Base-by-base conservation (phyloP, 2,797 vertebrate genomes). In the Schizopygopsis malacanthus region DNA sequence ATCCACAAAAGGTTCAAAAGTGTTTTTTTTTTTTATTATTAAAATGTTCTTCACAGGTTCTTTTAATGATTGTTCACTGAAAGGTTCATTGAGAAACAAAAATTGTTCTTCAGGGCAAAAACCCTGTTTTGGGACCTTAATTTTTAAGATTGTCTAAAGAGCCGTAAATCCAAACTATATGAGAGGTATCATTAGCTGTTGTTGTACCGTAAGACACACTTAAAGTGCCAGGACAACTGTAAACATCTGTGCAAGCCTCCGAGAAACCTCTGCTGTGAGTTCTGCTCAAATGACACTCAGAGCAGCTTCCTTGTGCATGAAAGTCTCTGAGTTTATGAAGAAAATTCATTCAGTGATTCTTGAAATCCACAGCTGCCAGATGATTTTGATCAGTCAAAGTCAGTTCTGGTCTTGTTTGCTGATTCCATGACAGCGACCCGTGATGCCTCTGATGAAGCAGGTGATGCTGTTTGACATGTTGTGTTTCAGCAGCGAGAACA, bases 381-480 rank as follows among this genome's bases (percentile, higher is more conserved):
- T 22, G 52, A 61, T 63, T n/a, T 79, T 10, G 63, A 7, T 79
- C 77, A 43, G 39, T 56, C 18, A 11, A 3, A 75, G 25, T 52
- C 47, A 13, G 73, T 54, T 22, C 45, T 75, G 67, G 56, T 61
- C 70, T 84, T 83, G 87, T 82, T 47, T 63, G 37, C 79, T 25
- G 47, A 76, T 86, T 85, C 71, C n/a, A 25, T 61, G 52, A 50
- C 63, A 76, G 45, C 20, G 59, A n/a, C 39, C 65, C 77, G 1
- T 81, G 81, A 85, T 80, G 83, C 37, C 47, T 82, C 79, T 83
- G 83, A 83, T 79, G 79, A 47, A 87, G 75, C 87, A 69, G 72
- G 85, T 79, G 88, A 79, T 82, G 76, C 87, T 72, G 83, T 89
- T 59, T 77, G 86, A 85, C 82, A 73, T 65, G 84, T 69, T 80